Percentiles rank a stretch among this genome's conserved stretches.
phyloP scores from a whole-genome alignment of 2,113 vertebrate species.

The Bubo bubo region DNA sequence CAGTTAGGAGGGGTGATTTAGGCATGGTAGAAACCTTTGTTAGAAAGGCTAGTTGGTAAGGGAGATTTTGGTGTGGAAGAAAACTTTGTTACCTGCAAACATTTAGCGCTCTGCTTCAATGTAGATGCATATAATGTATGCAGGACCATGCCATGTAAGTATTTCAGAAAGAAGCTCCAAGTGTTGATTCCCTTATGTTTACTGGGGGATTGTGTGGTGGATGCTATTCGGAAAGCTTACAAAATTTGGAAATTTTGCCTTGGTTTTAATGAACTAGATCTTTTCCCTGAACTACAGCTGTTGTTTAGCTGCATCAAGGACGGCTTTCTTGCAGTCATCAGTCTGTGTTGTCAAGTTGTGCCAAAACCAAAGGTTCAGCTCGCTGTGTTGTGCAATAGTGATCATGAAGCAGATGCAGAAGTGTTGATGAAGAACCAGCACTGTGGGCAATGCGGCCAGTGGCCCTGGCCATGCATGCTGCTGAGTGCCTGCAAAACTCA shows the following conservation, averaged over 20 bases:
- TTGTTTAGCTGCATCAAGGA: not conserved
- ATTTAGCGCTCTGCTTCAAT: not conserved
- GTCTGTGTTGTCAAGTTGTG: not conserved
- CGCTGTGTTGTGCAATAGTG: fast-evolving
- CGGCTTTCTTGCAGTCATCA: not conserved
- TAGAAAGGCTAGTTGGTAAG: not conserved
- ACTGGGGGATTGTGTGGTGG: not conserved
- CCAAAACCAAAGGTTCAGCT: not conserved
- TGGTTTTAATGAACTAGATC: not conserved
- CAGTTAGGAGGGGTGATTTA: not conserved
- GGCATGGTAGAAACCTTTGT: not conserved
- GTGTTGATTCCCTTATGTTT: not conserved
- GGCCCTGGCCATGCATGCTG: fast-evolving
- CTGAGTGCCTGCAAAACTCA: fast-evolving
- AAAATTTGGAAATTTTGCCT: not conserved
- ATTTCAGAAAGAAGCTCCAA: not conserved
- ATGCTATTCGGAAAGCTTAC: not conserved
- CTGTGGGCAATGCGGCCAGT: fast-evolving
- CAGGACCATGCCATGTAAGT: not conserved
- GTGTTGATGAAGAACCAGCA: not conserved
- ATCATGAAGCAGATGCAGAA: not conserved
- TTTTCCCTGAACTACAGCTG: not conserved
- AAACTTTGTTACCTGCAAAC: not conserved
- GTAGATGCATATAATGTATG: not conserved
- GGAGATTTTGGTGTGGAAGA: not conserved